Evolutionary conservation across 2,113 vertebrate species (phyloP).

Genomic region (Thalassarche chlororhynchos): DNA sequence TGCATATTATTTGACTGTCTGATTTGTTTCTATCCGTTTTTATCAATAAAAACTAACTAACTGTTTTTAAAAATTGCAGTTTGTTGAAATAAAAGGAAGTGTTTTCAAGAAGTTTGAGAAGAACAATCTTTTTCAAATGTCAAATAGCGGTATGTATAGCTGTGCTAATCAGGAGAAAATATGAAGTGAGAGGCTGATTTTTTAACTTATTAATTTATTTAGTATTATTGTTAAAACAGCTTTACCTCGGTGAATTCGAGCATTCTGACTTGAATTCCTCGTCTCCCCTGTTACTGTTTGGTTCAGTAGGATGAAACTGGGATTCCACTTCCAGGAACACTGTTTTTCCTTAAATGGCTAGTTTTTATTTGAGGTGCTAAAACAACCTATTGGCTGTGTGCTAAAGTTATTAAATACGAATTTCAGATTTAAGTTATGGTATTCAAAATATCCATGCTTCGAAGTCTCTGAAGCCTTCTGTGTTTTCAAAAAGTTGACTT

Average conservation of each 20-base stretch:
- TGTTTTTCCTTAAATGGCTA: neutral
- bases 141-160: slow-evolving; percentile 91
- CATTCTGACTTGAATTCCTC: neutral
- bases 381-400: neutral
- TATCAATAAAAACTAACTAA: neutral
- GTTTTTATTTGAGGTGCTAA: neutral
- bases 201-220: neutral
- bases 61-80: slow-evolving; percentile 80
- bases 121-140: slow-evolving; percentile 99
- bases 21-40: neutral
- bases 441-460: neutral
- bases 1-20: neutral
- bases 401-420: neutral
- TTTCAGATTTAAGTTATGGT: neutral
- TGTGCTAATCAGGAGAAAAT: neutral
- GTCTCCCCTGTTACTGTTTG: neutral
- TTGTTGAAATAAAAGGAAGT: slow-evolving; percentile 99
- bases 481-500: neutral
- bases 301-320: neutral
- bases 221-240: neutral
- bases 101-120: slow-evolving; percentile 99
- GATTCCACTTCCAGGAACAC: neutral
- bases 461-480: neutral
- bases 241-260: neutral
- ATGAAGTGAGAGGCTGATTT: neutral